Percentiles rank a stretch among this genome's conserved stretches.
These are phyloP conservation scores for Meliscaeva auricollis DNA, from an alignment of 2,888 invertebrate species.

Conservation along the genomic window DNA sequence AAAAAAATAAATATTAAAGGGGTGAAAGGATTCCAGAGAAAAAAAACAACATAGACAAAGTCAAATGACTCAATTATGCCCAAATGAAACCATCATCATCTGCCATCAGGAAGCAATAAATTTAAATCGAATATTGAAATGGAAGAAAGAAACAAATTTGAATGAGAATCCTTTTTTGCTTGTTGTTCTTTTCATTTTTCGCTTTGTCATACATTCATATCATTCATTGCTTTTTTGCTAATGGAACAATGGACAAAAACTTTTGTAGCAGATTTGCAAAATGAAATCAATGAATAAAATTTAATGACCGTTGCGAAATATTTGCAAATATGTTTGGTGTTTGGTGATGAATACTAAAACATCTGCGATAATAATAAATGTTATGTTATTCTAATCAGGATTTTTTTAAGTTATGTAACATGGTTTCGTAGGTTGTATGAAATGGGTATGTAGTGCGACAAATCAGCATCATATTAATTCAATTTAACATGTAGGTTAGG, in stretches of 20 bases:
- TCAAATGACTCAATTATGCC: conserved; percentile 69
- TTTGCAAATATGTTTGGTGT: conserved; percentile 53
- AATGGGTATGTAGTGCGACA: neutral
- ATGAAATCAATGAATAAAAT: conserved; percentile 61
- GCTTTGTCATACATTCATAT: neutral
- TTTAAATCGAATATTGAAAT: conserved; percentile 54
- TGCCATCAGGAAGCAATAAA: conserved; percentile 71
- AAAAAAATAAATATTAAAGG: conserved; percentile 30
- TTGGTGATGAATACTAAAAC: conserved; percentile 46
- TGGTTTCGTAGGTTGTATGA: too few relatives aligned
- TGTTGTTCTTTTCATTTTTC: neutral
- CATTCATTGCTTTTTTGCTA: neutral
- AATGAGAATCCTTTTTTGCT: conserved; percentile 43
- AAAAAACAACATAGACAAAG: conserved; percentile 28
- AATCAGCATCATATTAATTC: too few relatives aligned
- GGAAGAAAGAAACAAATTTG: conserved; percentile 54
- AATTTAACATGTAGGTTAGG: too few relatives aligned
- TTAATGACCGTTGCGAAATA: conserved; percentile 71
- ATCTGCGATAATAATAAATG: conserved; percentile 43
- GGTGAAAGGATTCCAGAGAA: conserved; percentile 37
- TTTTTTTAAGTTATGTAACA: neutral
- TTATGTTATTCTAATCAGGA: conserved; percentile 1
- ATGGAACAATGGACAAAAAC: conserved; percentile 45
- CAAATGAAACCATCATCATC: conserved; percentile 62
- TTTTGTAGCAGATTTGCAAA: conserved; percentile 56